Conservation (phyloP, 1,140 invertebrate genomes). For the Gonatopus flavifemur region DNA sequence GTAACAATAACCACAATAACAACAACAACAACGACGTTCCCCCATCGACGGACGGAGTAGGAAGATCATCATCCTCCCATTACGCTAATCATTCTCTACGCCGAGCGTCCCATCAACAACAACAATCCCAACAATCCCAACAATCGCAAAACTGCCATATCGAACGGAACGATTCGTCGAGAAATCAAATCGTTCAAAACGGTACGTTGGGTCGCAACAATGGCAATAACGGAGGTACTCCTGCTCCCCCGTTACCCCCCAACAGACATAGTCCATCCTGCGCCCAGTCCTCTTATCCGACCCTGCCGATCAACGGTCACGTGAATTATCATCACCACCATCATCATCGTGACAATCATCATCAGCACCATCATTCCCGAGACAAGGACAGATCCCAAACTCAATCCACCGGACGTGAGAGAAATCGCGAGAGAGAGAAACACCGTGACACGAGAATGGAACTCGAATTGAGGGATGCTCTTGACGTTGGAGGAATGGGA, state of each 20-base stretch:
- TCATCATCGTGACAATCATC: constrained; percentile 16
- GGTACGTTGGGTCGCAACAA: constrained; percentile 18
- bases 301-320: constrained; percentile 43
- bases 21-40: too few relatives aligned
- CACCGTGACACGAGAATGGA: constrained; percentile 31
- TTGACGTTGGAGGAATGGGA: constrained; percentile 29
- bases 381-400: constrained; percentile 31
- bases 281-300: constrained; percentile 42
- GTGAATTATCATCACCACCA: constrained; percentile 41
- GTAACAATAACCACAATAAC: background rate
- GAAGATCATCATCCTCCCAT: constrained; percentile 20
- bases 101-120: constrained; percentile 22
- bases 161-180: constrained; percentile 3
- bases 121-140: constrained; percentile 1
- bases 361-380: constrained; percentile 7
- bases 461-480: constrained; percentile 31
- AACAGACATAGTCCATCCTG: constrained; percentile 34
- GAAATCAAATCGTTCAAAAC: constrained; percentile 28
- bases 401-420: constrained; percentile 19
- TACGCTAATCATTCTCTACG: constrained; percentile 34
- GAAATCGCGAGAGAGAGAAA: constrained; percentile 29
- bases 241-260: constrained; percentile 35
- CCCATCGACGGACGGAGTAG: too few relatives aligned
- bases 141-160: background rate
- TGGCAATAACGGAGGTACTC: background rate